Conservation (phyloP, 2,113 vertebrate genomes). For the Euleptes europaea region DNA sequence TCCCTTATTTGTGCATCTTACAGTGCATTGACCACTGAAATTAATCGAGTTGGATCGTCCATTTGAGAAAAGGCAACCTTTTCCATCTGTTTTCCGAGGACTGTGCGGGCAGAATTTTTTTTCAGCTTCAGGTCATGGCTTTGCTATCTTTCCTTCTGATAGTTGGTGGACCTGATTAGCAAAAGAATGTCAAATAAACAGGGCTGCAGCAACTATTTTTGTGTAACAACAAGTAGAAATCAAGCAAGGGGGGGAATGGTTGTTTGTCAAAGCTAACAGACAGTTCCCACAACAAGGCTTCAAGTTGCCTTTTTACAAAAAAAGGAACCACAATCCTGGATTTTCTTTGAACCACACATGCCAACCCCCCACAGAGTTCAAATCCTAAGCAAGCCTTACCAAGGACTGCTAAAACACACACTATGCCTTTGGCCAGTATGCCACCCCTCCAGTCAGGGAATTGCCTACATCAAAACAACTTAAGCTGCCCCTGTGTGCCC, state of each 20-base stretch:
- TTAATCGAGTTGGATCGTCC: conserved; percentile 15
- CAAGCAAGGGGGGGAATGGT: conserved; percentile 8
- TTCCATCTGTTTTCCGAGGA: not conserved
- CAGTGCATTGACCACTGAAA: not conserved
- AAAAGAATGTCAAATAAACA: not conserved
- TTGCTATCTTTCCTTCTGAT: not conserved
- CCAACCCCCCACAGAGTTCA: too few relatives aligned
- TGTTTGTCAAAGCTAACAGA: too few relatives aligned
- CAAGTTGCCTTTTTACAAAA: too few relatives aligned
- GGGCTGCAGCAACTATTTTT: not conserved
- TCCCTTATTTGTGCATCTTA: not conserved
- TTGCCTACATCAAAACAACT: too few relatives aligned
- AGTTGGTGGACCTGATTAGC: not conserved
- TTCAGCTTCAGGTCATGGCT: not conserved
- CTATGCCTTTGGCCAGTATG: too few relatives aligned
- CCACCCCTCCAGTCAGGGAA: too few relatives aligned
- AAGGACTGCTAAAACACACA: too few relatives aligned
- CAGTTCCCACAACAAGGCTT: too few relatives aligned
- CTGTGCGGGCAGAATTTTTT: not conserved
- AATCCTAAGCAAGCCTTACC: too few relatives aligned
- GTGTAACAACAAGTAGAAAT: not conserved
- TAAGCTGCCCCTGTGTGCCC: too few relatives aligned
- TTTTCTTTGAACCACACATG: too few relatives aligned
- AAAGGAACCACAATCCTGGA: too few relatives aligned
- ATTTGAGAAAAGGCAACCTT: not conserved